These are phyloP conservation scores for Peromyscus attwateri DNA, from an alignment of 2,797 vertebrate genomes.

Conservation along the genomic window DNA sequence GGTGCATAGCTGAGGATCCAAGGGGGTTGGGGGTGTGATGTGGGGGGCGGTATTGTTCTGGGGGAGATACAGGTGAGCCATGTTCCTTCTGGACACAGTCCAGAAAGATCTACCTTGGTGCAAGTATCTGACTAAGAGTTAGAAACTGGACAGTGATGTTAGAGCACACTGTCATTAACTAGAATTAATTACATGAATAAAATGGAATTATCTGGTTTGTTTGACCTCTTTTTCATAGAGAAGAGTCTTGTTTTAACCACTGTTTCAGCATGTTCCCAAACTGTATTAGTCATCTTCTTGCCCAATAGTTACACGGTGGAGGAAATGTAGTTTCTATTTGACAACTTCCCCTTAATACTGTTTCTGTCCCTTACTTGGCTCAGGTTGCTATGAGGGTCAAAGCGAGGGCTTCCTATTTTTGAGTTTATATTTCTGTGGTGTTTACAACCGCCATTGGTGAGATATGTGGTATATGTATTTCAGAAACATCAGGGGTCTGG, in stretches of 20 bases:
- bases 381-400: background rate
- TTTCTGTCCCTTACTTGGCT: background rate
- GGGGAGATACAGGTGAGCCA: background rate
- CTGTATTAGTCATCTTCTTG: background rate
- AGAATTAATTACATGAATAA: background rate
- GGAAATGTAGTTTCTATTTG: background rate
- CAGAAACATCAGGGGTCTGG: background rate
- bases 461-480: background rate
- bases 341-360: background rate
- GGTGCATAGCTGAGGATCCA: background rate
- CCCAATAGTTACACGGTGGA: background rate
- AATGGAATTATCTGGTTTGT: background rate
- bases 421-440: slow-evolving; percentile 14
- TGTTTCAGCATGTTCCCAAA: slow-evolving; percentile 2
- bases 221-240: slow-evolving; percentile 14
- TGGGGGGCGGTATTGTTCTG: background rate
- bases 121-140: background rate
- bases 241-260: background rate
- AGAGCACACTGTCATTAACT: background rate
- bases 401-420: background rate
- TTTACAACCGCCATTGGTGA: background rate
- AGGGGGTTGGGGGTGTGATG: too few species aligned
- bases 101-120: background rate
- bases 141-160: background rate
- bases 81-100: background rate